A percentile compares a stretch with the other conserved stretches of the same genome.
These are phyloP conservation scores for Zaprionus inermis DNA, from an alignment of 1,140 invertebrate species.

Conservation along the genomic window DNA sequence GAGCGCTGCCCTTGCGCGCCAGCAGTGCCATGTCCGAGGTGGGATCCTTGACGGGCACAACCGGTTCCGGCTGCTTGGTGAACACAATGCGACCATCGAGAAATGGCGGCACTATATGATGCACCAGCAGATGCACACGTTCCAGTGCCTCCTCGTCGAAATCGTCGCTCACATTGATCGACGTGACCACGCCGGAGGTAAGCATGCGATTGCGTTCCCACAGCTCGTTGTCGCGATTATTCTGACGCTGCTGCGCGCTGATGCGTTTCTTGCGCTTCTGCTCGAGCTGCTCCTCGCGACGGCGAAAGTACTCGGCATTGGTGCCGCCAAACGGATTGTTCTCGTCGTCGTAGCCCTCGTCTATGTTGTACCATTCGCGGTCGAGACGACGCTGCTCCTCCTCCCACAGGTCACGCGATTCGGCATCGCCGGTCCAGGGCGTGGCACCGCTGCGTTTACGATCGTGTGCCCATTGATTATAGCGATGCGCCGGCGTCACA, in stretches of 20 bases:
- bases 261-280: constrained; percentile 95
- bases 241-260: constrained; percentile 97
- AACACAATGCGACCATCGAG: constrained; percentile 99
- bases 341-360: constrained; percentile 96
- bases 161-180: constrained; percentile 95
- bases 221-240: constrained; percentile 98
- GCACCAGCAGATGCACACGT: constrained; percentile 97
- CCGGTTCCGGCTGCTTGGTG: constrained; percentile 99
- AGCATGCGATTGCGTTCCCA: constrained; percentile 99
- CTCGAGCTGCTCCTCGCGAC: constrained; percentile 96
- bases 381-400: constrained; percentile 97
- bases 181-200: constrained; percentile 96
- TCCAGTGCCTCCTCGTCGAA: constrained; percentile 96
- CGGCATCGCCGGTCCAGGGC: constrained; percentile 86
- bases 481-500: constrained; percentile 94
- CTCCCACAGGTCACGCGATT: constrained; percentile 94
- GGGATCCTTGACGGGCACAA: constrained; percentile 95
- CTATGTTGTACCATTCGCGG: constrained; percentile 98
- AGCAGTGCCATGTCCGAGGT: constrained; percentile 99
- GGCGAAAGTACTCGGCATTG: constrained; percentile 93
- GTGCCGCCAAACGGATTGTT: constrained; percentile 96
- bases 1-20: constrained; percentile 96
- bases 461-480: constrained; percentile 89
- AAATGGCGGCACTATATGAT: constrained; percentile 99
- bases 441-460: constrained; percentile 87